These are phyloP conservation scores for Coelopa frigida DNA, from an alignment of 1,140 invertebrate genomes.

Conservation along the genomic window DNA sequence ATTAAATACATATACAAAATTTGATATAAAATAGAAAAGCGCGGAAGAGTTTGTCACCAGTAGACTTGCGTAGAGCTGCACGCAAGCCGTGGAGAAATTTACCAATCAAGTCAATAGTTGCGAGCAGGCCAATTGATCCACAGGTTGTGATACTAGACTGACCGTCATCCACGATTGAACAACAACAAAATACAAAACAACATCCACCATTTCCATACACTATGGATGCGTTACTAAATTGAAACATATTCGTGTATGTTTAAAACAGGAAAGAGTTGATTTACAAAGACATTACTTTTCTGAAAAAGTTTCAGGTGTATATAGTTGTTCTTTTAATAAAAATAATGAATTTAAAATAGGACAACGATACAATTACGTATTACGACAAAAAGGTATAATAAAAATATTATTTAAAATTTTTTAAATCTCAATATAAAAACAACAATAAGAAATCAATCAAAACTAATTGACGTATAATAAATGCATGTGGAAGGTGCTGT, in stretches of 20 bases:
- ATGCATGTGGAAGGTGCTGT: no score
- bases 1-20: no score
- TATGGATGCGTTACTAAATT: constrained; percentile 57
- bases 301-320: no score
- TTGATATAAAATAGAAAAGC: no score
- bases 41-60: constrained; percentile 68
- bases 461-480: not conserved
- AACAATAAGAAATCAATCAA: not conserved
- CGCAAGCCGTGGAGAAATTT: constrained; percentile 82
- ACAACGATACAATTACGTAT: constrained; percentile 12
- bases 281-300: no score
- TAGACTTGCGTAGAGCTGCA: constrained; percentile 79
- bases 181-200: constrained; percentile 16
- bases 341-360: no score
- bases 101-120: constrained; percentile 28
- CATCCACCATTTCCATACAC: constrained; percentile 50
- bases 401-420: constrained; percentile 2
- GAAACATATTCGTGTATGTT: no score
- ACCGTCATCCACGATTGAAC: constrained; percentile 42
- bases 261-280: no score
- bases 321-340: no score
- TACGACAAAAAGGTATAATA: not conserved
- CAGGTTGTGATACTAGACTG: constrained; percentile 66
- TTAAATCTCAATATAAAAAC: constrained; percentile 2
- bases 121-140: constrained; percentile 46